phyloP scores from a whole-genome alignment of 2,113 vertebrate genomes.

The Columbina picui region DNA sequence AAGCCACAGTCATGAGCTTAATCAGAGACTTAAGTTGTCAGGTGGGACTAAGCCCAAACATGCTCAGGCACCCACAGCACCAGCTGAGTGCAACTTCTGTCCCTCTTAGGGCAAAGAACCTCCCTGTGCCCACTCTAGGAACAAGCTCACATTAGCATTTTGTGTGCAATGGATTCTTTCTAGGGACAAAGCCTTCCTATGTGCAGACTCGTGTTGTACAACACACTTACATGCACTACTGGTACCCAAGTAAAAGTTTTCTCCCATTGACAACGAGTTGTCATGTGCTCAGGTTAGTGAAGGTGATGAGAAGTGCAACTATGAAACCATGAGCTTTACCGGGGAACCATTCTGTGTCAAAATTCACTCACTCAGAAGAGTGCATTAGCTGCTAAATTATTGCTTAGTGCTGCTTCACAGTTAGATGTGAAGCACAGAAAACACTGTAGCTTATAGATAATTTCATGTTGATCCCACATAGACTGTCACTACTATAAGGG shows the following conservation, averaged over 20 bases:
- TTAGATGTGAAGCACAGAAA: not conserved
- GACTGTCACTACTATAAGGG: not conserved
- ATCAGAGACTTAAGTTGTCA: not conserved
- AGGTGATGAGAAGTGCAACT: not conserved
- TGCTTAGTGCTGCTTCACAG: not conserved
- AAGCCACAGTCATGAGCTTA: not conserved
- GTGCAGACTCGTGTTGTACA: not conserved
- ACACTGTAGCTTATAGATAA: not conserved
- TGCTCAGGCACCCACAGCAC: not conserved
- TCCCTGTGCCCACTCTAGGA: not conserved
- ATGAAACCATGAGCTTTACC: not conserved
- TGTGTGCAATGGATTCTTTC: not conserved
- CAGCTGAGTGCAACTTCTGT: not conserved
- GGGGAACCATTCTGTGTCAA: not conserved
- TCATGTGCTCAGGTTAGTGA: not conserved
- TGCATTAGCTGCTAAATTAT: not conserved
- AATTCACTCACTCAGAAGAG: not conserved
- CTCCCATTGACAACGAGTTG: fast-evolving
- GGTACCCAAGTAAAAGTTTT: not conserved
- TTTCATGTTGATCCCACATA: not conserved
- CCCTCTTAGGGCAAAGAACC: not conserved
- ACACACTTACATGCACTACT: not conserved
- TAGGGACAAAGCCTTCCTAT: not conserved
- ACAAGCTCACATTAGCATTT: not conserved
- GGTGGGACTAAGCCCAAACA: not conserved